Base-by-base conservation (phyloP, 2,888 invertebrate genomes). In the Caenorhabditis drosophilae region DNA sequence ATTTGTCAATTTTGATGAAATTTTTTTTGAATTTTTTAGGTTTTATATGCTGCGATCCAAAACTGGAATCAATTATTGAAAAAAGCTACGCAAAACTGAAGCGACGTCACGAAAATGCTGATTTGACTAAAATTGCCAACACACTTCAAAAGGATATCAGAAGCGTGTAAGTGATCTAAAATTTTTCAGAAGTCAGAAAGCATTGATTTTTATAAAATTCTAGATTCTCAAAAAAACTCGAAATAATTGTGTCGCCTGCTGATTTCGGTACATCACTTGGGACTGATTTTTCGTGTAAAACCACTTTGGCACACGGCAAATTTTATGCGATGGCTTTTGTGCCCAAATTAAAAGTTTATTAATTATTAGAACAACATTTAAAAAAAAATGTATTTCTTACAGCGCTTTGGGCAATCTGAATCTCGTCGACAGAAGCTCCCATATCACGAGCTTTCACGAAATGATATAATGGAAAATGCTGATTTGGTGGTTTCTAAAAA, bases 201-300 rank as follows among this genome's bases (percentile, higher is more conserved):
- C n/a, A n/a, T n/a, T n/a, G n/a, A 46, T 18, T 18, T 31, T 46
- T 42, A n/a, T 4, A 12, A 7, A n/a, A 42, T 52, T 25, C 56
- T n/a, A 72, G 75, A 34, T 76, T 76, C 59, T 56, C 47, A 18
- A 61, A 69, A n/a, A 53, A 63, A 42, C 73, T 76, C 50, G 76
- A 76, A 45, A 51, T 67, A 0, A 60, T 76, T 27, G 71, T 75
- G 15, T 58, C 66, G 1, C 20, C 58, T 1, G 57, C 59, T 2
- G 70, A 76, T 47, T 76, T 74, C 25, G 70, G 66, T 11, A 56
- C 71, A 7, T 66, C 72, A 15, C 66, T 73, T 40, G 52, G 60
- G 0, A 64, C 66, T 0, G 70, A 73, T 35, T 60, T 74, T 34
- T 69, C 70, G 22, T 76, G 76, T 40, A 76, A 76, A 60, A 62